Evolutionary conservation across 2,888 invertebrate species (phyloP), one percentile per base, ranked within the genome.

Genomic region (Acronicta alni): DNA sequence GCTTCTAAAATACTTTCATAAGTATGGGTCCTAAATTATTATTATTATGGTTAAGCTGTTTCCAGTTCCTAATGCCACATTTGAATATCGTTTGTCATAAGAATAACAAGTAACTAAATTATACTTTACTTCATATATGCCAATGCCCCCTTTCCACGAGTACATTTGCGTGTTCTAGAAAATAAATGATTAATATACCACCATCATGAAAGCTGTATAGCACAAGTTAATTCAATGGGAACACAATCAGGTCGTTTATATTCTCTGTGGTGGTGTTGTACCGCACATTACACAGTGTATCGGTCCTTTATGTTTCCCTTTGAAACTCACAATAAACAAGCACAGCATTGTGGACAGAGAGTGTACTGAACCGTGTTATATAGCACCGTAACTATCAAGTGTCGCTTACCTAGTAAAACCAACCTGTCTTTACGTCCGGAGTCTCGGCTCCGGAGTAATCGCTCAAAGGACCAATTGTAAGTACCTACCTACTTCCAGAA

Each of bases 311-410:
- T 86, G 78, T 54, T 62, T 80, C 81, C 85, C 86, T 88, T 87
- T 87, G 86, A 85, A 86, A 86, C 83, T 83, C 77, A 85, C 85
- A 85, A 87, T 86, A 86, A 86, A 86, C 86, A 83, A 83, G 81
- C 83, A 69, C 69, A 63, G 81, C 78, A 84, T 83, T 84, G 81
- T 83, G 67, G 77, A 76, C 73, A 18, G 69, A 72, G 69, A 72
- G 79, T 65, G 77, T 82, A 82, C 80, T 82, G 84, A 83, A 86
- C 80, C 82, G 80, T 76, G 48, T 72, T 68, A 59, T 79, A 74
- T 74, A 52, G 59, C 54, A 77, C 74, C 65, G 61, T 74, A 60
- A 67, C 63, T 58, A 65, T 47, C 55, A 52, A 75, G 58, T 48
- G 42, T 58, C 38, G 56, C 60, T 58, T 68, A 62, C 62, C 55